Conservation (phyloP, 2,888 invertebrate species). For the Metacarcinus magister region DNA sequence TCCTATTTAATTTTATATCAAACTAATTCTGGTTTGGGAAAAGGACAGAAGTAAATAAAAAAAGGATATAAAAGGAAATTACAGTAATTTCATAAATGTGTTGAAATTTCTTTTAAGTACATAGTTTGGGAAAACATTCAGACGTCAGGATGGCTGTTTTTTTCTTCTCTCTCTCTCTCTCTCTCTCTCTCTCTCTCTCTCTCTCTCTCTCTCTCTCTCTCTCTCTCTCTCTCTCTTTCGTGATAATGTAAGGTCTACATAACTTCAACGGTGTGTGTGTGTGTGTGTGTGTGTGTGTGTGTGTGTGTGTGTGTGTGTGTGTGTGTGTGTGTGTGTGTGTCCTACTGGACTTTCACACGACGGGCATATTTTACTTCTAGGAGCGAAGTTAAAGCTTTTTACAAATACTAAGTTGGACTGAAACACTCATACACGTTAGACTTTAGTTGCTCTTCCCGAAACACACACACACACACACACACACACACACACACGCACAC, state of each 20-base stretch:
- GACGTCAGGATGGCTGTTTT: background rate
- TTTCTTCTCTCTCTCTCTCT: background rate
- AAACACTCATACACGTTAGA: background rate
- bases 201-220: background rate
- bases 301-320: slow-evolving; percentile 42
- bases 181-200: background rate
- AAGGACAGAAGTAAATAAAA: background rate
- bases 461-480: slow-evolving; percentile 35
- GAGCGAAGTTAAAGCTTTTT: background rate
- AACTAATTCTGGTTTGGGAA: background rate
- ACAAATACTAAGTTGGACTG: background rate
- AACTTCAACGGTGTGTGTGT: background rate
- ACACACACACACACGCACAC: slow-evolving; percentile 35
- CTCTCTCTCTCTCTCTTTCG: background rate
- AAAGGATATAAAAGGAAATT: background rate
- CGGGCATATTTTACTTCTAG: background rate
- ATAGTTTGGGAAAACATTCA: background rate
- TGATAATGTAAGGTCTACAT: background rate
- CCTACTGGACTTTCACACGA: background rate
- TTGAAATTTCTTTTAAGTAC: background rate
- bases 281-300: slow-evolving; percentile 52
- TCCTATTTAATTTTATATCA: background rate
- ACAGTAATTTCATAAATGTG: background rate
- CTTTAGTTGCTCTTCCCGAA: background rate
- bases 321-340: background rate